Evolutionary conservation across 2,797 vertebrate genomes (phyloP), one percentile per base, ranked within the genome.

Genomic region (Sternarchorhynchus goeldii): DNA sequence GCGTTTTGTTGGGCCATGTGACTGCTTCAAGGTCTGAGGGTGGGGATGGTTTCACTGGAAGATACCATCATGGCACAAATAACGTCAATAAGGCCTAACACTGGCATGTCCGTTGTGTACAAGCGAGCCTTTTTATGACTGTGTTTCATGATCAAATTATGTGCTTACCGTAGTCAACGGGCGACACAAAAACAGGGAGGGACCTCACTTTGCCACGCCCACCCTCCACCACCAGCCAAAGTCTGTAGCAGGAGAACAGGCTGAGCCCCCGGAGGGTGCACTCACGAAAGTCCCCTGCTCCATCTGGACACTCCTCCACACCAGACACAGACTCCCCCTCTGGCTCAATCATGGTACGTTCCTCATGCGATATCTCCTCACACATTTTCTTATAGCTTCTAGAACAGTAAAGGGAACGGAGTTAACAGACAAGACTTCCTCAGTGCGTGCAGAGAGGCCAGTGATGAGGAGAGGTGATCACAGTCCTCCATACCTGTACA

Each of bases 221-320:
- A 17, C 94, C 92, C 4, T 89, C 81, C 25, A 95, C 86, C 68
- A 95, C 95, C 72, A 99, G 82, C 97, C 97, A 98, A 88, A 99
- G 91, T 81, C 94, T 94, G 50, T 98, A 96, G 83, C 96, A 97
- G 78, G 91, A 95, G 0, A 91, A 77, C 66, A 95, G 90, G 85
- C 94, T 93, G 82, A 99, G 88, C 0, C 93, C 92, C 50, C 90
- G 87, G 84, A 97, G 94, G 4, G 88, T 90, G 84, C 96, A 98
- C 77, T 91, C 89, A 0, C 88, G 91, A 78, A 90, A 77, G 86
- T 90, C 69, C 89, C 87, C 71, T 50, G 82, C 81, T 86, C 81
- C 34, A 67, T 41, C 17, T 6, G 76, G 66, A 79, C 93, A 94
- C 83, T 94, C 95, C 65, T 86, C 91, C 65, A 79, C 87, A 66